Evolutionary conservation across 2,113 vertebrate genomes (phyloP).

Genomic region (Amphiprion ocellaris): DNA sequence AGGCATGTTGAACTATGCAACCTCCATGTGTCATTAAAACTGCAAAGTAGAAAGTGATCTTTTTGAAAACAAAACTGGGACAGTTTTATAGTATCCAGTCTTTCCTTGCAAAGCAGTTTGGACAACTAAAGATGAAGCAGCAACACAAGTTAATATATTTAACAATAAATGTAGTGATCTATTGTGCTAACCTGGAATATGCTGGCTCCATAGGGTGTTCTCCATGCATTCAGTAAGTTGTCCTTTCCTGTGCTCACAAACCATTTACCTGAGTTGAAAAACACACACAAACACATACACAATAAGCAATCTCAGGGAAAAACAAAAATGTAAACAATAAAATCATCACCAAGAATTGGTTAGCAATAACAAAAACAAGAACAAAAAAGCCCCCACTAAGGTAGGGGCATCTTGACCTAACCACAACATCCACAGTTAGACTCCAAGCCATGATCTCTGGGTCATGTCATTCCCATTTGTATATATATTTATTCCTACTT

Average conservation of each 20-base stretch:
- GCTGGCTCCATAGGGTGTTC: slow-evolving; percentile 96
- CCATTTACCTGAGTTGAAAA: slow-evolving; percentile 90
- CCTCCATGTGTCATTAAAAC: background rate
- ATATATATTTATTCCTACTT: too few species aligned
- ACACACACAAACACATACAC: slow-evolving; percentile 23
- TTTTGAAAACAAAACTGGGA: background rate
- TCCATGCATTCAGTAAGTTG: slow-evolving; percentile 97
- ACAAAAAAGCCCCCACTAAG: background rate
- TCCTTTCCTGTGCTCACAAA: slow-evolving; percentile 98
- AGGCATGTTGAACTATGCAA: background rate
- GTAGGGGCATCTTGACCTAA: background rate
- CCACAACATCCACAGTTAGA: background rate
- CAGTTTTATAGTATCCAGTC: background rate
- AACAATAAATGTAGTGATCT: slow-evolving; percentile 4
- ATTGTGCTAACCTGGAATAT: slow-evolving; percentile 93
- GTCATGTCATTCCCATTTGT: background rate
- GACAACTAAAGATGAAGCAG: background rate
- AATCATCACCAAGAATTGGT: background rate
- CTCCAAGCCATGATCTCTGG: background rate
- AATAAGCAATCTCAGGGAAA: background rate
- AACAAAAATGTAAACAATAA: background rate
- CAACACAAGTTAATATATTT: slow-evolving; percentile 8
- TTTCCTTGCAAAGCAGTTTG: background rate
- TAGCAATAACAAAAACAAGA: background rate
- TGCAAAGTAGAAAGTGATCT: background rate